phyloP scores from a whole-genome alignment of 2,797 vertebrate genomes.

The Eulemur albifrons region DNA sequence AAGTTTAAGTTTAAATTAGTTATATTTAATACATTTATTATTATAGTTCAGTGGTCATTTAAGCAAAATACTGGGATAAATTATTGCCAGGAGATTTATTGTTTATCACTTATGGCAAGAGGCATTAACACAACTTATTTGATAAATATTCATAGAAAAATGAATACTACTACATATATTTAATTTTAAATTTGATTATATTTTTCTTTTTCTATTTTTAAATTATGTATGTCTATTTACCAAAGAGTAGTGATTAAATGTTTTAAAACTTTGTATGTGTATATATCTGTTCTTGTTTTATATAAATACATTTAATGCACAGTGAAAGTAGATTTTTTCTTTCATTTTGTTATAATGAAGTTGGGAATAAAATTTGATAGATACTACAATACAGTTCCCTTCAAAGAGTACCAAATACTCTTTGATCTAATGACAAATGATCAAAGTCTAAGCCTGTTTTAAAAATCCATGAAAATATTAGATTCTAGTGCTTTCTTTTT shows the following conservation, averaged over 20 bases:
- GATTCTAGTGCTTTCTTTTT: constrained; percentile 64
- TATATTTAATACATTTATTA: not conserved
- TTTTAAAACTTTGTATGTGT: not conserved
- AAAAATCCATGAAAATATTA: constrained; percentile 55
- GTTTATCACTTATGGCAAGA: not conserved
- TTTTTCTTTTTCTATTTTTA: not conserved
- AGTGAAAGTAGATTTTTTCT: constrained; percentile 15
- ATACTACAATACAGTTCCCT: constrained; percentile 65
- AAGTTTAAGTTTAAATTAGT: not conserved
- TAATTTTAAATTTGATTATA: not conserved
- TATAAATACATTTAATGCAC: not conserved
- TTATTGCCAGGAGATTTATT: not conserved
- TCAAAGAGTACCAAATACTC: constrained; percentile 82
- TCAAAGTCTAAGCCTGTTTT: constrained; percentile 81
- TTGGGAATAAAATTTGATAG: constrained; percentile 67
- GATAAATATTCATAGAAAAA: not conserved
- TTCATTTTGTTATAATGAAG: constrained; percentile 62
- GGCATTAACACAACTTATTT: not conserved
- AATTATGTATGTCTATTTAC: not conserved
- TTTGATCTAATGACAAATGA: constrained; percentile 84
- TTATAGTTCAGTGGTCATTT: not conserved
- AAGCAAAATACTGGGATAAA: not conserved
- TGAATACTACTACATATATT: not conserved
- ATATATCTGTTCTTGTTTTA: not conserved
- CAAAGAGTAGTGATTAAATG: not conserved